These are phyloP conservation scores for Passer montanus DNA, from an alignment of 2,113 vertebrate genomes.

Conservation along the genomic window DNA sequence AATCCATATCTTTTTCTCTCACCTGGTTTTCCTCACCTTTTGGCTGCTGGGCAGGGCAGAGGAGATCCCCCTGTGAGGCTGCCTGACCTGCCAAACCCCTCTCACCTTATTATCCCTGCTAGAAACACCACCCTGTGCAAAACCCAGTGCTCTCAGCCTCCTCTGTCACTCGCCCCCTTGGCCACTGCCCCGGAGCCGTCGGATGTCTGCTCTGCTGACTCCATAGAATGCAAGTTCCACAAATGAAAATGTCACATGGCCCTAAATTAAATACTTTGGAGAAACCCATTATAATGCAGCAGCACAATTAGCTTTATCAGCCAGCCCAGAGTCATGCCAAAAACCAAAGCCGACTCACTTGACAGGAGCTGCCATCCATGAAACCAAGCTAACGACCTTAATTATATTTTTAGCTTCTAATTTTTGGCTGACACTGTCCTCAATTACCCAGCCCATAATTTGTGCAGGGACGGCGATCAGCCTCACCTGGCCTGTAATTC, in stretches of 20 bases:
- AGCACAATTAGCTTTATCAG: conserved; percentile 50
- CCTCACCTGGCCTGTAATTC: conserved; percentile 43
- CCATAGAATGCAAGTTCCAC: not conserved
- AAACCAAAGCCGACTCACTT: conserved; percentile 32
- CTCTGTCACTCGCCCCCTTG: not conserved
- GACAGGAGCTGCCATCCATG: conserved; percentile 57
- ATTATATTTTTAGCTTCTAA: conserved; percentile 61
- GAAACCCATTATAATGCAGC: conserved; percentile 34
- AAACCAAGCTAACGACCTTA: conserved; percentile 49
- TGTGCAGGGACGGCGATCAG: not conserved
- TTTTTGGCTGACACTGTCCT: conserved; percentile 48
- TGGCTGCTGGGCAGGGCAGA: not conserved
- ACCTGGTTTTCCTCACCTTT: not conserved
- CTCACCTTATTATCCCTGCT: not conserved
- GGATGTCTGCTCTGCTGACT: conserved; percentile 35
- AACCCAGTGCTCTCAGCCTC: not conserved
- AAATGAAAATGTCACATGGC: conserved; percentile 30
- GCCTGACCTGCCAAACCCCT: not conserved
- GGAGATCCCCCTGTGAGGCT: not conserved
- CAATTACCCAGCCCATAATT: conserved; percentile 46
- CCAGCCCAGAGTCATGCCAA: conserved; percentile 55
- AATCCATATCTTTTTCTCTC: not conserved
- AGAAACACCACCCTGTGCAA: not conserved
- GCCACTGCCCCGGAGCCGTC: not conserved
- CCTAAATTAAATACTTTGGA: conserved; percentile 21